Evolutionary conservation across 2,888 invertebrate species (phyloP).

Genomic region (Mythimna lalbum): DNA sequence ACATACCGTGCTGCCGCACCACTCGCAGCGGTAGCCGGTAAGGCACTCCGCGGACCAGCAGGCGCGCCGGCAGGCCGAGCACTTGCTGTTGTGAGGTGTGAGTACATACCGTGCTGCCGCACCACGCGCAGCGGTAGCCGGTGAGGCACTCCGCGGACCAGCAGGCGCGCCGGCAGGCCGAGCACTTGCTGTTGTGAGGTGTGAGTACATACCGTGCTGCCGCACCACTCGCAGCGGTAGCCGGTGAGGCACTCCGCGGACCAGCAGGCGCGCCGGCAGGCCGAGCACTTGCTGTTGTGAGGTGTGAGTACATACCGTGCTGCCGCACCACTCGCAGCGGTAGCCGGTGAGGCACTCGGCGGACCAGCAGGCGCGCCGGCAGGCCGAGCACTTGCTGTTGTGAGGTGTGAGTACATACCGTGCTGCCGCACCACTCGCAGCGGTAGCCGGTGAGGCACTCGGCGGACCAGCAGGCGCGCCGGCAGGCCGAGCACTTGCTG

Average conservation of each 20-base stretch:
- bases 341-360: conserved; percentile 99
- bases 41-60: too few species aligned
- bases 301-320: conserved; percentile 91
- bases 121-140: conserved; percentile 98
- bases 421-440: conserved; percentile 98
- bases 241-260: conserved; percentile 99
- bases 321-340: conserved; percentile 98
- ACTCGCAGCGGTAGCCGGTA: too few species aligned
- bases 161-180: conserved; percentile 95
- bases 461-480: conserved; percentile 99
- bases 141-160: conserved; percentile 99
- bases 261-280: conserved; percentile 99
- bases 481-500: conserved; percentile 99
- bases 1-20: too few species aligned
- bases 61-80: too few species aligned
- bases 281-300: conserved; percentile 97
- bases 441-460: conserved; percentile 99
- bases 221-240: conserved; percentile 98
- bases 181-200: conserved; percentile 94
- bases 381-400: conserved; percentile 99
- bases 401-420: conserved; percentile 87
- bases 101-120: conserved; percentile 94
- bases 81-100: background rate
- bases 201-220: conserved; percentile 93
- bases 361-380: conserved; percentile 99